A percentile compares a stretch with the other conserved stretches of the same genome.
phyloP scores from a whole-genome alignment of 1,140 invertebrate genomes.

The Eciton burchellii region DNA sequence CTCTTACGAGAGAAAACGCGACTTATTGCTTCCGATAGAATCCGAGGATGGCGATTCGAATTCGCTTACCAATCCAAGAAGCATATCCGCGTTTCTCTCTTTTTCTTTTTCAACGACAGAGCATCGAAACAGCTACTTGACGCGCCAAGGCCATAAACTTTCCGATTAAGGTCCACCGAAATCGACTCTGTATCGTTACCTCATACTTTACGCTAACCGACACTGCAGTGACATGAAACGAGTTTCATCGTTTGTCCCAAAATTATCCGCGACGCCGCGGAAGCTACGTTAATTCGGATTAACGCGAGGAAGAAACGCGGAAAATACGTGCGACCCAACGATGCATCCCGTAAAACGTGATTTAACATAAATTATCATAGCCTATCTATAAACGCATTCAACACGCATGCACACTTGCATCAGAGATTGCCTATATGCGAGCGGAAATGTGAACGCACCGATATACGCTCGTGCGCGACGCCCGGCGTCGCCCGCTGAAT shows the following conservation, averaged over 20 bases:
- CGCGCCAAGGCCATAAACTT: neutral
- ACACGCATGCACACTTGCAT: slow-evolving; percentile 41
- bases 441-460: slow-evolving; percentile 60
- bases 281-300: slow-evolving; percentile 13
- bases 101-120: no score
- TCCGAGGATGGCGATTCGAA: neutral
- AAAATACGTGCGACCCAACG: slow-evolving; percentile 77
- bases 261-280: neutral
- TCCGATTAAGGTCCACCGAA: no score
- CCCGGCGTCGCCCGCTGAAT: no score
- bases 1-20: no score
- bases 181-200: no score
- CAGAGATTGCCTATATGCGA: slow-evolving; percentile 49
- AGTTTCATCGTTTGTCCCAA: slow-evolving; percentile 23
- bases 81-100: no score
- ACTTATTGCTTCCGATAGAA: no score
- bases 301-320: slow-evolving; percentile 27
- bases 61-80: neutral
- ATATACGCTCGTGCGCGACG: slow-evolving; percentile 64
- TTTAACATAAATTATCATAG: slow-evolving; percentile 85
- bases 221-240: neutral
- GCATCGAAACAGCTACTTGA: no score
- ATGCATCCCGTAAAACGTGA: slow-evolving; percentile 79
- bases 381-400: slow-evolving; percentile 82
- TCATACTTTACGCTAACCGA: no score